A percentile compares a stretch with the other conserved stretches of the same genome.
Conservation (phyloP, 2,797 vertebrate species). For the Sorex maritimensis region DNA sequence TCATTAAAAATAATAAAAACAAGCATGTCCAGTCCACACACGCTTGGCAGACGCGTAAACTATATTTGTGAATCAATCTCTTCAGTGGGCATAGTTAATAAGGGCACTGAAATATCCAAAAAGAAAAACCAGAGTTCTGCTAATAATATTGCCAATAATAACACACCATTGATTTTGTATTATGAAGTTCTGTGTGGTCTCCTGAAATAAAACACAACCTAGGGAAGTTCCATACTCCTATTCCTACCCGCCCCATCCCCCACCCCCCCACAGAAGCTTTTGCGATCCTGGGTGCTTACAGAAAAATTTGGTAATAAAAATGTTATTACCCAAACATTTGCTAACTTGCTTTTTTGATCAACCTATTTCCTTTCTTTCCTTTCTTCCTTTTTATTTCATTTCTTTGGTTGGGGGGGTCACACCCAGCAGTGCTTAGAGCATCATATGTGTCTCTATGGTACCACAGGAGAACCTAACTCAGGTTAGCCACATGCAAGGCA, state of each 20-base stretch:
- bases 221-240: background rate
- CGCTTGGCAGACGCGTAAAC: background rate
- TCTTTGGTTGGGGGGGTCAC: too few species aligned
- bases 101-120: background rate
- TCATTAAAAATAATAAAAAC: conserved; percentile 48
- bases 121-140: conserved; percentile 10
- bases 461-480: too few species aligned
- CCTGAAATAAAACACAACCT: background rate
- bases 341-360: background rate
- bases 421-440: too few species aligned
- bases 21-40: background rate
- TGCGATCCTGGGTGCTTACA: background rate
- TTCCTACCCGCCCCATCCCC: background rate
- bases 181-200: background rate
- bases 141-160: background rate
- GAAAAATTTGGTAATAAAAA: background rate
- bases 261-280: background rate
- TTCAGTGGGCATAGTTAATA: background rate
- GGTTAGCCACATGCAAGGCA: too few species aligned
- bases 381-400: too few species aligned
- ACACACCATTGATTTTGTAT: background rate
- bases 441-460: too few species aligned
- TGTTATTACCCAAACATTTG: background rate
- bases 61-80: background rate
- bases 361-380: too few species aligned